Percentiles rank a stretch among this genome's conserved stretches.
phyloP scores from a whole-genome alignment of 2,797 vertebrate species.

The Muraenolepis orangiensis region DNA sequence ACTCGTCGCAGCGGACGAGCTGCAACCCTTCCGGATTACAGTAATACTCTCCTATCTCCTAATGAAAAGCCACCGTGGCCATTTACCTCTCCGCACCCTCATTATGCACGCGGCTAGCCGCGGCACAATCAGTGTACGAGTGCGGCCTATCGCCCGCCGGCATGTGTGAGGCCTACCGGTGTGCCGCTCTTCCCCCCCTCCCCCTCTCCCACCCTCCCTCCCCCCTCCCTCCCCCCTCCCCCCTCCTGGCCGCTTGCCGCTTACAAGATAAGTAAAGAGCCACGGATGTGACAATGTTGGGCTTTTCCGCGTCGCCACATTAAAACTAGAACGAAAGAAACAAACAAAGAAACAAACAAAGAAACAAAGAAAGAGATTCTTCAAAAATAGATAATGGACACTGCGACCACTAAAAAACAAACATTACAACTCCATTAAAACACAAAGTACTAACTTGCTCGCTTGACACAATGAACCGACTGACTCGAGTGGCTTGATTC shows the following conservation, averaged over 20 bases:
- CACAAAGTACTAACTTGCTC: not conserved
- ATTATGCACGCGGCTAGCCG: slow-evolving; percentile 68
- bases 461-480: slow-evolving; percentile 3
- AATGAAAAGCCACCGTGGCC: slow-evolving; percentile 74
- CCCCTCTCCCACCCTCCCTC: slow-evolving; percentile 1
- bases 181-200: slow-evolving; percentile 12
- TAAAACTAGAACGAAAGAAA: not conserved
- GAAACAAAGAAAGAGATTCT: not conserved
- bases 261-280: not conserved
- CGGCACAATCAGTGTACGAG: slow-evolving; percentile 67
- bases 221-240: not conserved
- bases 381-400: not conserved
- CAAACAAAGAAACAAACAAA: not conserved
- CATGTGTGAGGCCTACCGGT: slow-evolving; percentile 43
- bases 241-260: slow-evolving; percentile 20
- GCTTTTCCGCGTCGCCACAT: no score
- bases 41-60: slow-evolving; percentile 78
- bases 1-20: slow-evolving; percentile 74
- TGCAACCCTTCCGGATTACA: slow-evolving; percentile 78
- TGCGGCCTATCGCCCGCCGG: slow-evolving; percentile 59
- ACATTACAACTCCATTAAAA: no score
- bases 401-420: not conserved
- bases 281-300: no score
- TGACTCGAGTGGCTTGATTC: slow-evolving; percentile 42
- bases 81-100: slow-evolving; percentile 70